phyloP scores from a whole-genome alignment of 2,113 vertebrate species.

The Solenodon paradoxus region DNA sequence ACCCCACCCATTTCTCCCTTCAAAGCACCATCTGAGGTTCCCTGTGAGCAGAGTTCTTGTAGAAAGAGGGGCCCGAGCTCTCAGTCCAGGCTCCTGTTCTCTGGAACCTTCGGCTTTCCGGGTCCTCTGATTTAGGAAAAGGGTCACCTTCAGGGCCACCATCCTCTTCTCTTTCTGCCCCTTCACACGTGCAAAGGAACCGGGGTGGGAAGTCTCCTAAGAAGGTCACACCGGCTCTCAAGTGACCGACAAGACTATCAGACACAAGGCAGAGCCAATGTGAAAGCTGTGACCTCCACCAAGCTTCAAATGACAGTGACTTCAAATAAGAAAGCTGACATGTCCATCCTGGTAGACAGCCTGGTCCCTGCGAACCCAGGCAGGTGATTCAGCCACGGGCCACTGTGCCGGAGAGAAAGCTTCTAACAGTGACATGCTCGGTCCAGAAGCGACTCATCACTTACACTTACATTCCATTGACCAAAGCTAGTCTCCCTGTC shows the following conservation, averaged over 20 bases:
- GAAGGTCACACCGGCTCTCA: neutral
- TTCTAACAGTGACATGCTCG: neutral
- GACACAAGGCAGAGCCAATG: neutral
- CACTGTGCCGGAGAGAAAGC: neutral
- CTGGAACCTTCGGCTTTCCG: neutral
- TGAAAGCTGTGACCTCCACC: no score
- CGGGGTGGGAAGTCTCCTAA: neutral
- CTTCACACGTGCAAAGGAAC: neutral
- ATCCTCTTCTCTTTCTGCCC: neutral
- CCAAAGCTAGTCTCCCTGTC: neutral
- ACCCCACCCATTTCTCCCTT: neutral
- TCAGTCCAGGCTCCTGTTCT: rapidly evolving
- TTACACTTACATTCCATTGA: rapidly evolving
- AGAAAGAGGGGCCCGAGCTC: neutral
- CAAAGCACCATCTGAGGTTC: slow-evolving; percentile 4
- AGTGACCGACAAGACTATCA: neutral
- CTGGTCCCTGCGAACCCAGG: neutral
- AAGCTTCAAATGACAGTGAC: neutral
- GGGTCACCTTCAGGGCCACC: neutral
- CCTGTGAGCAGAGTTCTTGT: neutral
- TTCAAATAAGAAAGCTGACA: neutral
- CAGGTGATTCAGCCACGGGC: neutral
- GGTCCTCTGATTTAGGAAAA: neutral
- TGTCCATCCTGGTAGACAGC: rapidly evolving
- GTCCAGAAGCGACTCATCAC: neutral